Base-by-base conservation (phyloP, 2,797 vertebrate genomes). In the Sorex maritimensis region DNA sequence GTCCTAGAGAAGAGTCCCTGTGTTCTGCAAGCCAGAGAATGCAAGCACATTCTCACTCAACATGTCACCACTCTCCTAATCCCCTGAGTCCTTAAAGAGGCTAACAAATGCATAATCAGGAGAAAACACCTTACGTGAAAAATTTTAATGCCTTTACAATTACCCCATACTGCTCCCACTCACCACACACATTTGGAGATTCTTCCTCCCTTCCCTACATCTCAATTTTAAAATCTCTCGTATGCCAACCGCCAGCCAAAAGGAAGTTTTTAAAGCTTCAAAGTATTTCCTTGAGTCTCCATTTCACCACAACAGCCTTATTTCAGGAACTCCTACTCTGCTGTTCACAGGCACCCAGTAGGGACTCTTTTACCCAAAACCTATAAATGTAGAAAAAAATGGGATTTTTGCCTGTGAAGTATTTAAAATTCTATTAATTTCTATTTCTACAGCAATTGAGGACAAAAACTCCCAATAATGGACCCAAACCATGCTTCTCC, bases 61-160 rank as follows among this genome's bases (percentile, higher is more conserved):
- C 19, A 14, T 6, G 13, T 15, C 46, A 34, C 38, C 30, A 21
- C 52, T 79, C 61, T 65, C 52, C 28, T 7, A 26, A 67, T 3
- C 77, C 71, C 58, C 68, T 5, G 2, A 28, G 21, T 49, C 71
- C 88, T 77, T 38, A 49, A 55, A 90, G 58, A 61, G 41, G 72
- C 72, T 58, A 89, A 83, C 52, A 91, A 68, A 81, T 24, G 24
- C 14, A 41, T 55, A 69, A 73, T 61, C 5, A 23, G 34, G 19
- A 67, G 28, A 80, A 90, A 88, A 71, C 3, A 68, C 23, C 61
- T 72, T 23, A 79, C 19, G 28, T 8, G 17, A 8, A 44, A 87
- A 34, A 65, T 83, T 87, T 81, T 63, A 88, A 77, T 38, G 73
- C 41, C 46, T 58, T 71, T 17, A 81, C 81, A 89, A 67, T 23